Percentiles rank a stretch among this genome's conserved stretches.
Conservation (phyloP, 2,888 invertebrate species). For the Yponomeuta plumbellus region DNA sequence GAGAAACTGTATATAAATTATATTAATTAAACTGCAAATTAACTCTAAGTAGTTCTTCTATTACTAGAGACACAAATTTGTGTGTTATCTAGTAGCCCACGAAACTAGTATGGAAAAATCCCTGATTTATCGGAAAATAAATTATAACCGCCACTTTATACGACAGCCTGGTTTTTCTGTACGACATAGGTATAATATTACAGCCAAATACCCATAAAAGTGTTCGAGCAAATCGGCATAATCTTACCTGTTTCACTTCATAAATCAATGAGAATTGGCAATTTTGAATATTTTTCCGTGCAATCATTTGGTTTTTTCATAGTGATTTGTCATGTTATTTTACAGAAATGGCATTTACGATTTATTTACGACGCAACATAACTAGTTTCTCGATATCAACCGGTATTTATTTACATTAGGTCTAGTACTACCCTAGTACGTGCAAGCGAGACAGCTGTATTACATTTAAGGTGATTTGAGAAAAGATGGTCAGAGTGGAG, state of each 20-base stretch:
- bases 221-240: not conserved
- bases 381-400: constrained; percentile 1
- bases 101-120: not conserved
- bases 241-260: not conserved
- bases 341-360: not conserved
- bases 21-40: no score
- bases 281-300: not conserved
- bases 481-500: no score
- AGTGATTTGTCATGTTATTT: not conserved
- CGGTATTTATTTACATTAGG: constrained; percentile 12
- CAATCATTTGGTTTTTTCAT: not conserved
- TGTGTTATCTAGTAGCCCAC: no score
- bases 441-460: no score
- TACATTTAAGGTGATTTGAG: no score
- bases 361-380: constrained; percentile 4
- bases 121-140: not conserved
- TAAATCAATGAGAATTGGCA: not conserved
- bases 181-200: not conserved
- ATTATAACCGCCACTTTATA: not conserved
- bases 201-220: not conserved
- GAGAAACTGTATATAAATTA: no score
- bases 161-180: not conserved
- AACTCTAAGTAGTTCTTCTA: no score
- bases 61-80: no score
- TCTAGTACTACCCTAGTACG: not conserved